phyloP scores from a whole-genome alignment of 2,113 vertebrate genomes.

The Engystomops pustulosus region DNA sequence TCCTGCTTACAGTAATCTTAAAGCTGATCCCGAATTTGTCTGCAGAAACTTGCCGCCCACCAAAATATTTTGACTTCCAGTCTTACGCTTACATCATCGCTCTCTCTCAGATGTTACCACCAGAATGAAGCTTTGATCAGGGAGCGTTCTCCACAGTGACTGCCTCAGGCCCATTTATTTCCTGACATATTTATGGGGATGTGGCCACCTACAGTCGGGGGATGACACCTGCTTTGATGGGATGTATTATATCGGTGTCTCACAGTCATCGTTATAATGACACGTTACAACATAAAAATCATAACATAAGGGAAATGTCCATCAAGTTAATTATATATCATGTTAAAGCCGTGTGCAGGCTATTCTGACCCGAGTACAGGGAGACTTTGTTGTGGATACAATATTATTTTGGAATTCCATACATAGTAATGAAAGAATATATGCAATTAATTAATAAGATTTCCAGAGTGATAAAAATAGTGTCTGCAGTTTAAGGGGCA shows the following conservation, averaged over 20 bases:
- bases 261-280: not conserved
- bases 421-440: no score
- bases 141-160: not conserved
- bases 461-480: no score
- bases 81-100: constrained; percentile 1
- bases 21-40: not conserved
- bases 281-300: constrained; percentile 6
- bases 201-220: constrained; percentile 30
- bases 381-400: not conserved
- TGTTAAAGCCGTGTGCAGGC: no score
- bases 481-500: no score
- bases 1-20: not conserved
- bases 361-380: not conserved
- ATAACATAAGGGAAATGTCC: not conserved
- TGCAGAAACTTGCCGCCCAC: not conserved
- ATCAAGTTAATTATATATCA: constrained; percentile 21
- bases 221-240: constrained; percentile 37
- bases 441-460: no score
- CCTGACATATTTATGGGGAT: constrained; percentile 37
- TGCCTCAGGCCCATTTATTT: constrained; percentile 10
- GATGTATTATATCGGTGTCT: constrained; percentile 1
- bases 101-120: not conserved
- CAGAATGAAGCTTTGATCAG: constrained; percentile 1
- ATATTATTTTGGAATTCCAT: no score
- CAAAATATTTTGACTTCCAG: not conserved